A percentile compares a stretch with the other conserved stretches of the same genome.
These are phyloP conservation scores for Bombus impatiens DNA, from an alignment of 1,140 invertebrate genomes.

Conservation along the genomic window DNA sequence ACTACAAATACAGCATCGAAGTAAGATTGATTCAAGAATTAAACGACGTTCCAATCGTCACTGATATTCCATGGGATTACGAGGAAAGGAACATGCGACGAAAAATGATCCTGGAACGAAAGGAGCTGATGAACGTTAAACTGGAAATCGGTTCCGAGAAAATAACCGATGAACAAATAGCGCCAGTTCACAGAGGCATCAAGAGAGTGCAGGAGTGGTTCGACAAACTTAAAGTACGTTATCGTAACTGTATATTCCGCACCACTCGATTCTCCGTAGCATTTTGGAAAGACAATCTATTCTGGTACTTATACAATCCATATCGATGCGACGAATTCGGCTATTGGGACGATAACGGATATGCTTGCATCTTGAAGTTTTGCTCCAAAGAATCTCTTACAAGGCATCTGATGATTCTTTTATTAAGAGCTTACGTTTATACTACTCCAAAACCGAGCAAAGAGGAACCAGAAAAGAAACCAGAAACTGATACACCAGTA, in stretches of 20 bases:
- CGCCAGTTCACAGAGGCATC: constrained; percentile 51
- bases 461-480: background rate
- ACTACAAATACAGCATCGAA: constrained; percentile 76
- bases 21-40: constrained; percentile 69
- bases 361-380: constrained; percentile 74
- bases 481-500: background rate
- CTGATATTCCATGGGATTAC: constrained; percentile 38
- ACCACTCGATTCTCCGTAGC: constrained; percentile 70
- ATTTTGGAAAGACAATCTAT: constrained; percentile 75
- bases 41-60: constrained; percentile 44
- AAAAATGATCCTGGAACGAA: constrained; percentile 51
- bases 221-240: constrained; percentile 57
- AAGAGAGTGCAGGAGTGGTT: constrained; percentile 71
- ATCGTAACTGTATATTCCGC: constrained; percentile 72
- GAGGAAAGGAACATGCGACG: constrained; percentile 50
- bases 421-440: constrained; percentile 68
- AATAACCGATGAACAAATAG: constrained; percentile 11
- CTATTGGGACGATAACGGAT: constrained; percentile 70
- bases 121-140: constrained; percentile 65
- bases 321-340: constrained; percentile 74
- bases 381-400: constrained; percentile 68
- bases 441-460: background rate
- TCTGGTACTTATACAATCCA: constrained; percentile 78
- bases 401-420: constrained; percentile 72
- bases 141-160: constrained; percentile 64